Base-by-base conservation (phyloP, 2,888 invertebrate species). In the Phania funesta region DNA sequence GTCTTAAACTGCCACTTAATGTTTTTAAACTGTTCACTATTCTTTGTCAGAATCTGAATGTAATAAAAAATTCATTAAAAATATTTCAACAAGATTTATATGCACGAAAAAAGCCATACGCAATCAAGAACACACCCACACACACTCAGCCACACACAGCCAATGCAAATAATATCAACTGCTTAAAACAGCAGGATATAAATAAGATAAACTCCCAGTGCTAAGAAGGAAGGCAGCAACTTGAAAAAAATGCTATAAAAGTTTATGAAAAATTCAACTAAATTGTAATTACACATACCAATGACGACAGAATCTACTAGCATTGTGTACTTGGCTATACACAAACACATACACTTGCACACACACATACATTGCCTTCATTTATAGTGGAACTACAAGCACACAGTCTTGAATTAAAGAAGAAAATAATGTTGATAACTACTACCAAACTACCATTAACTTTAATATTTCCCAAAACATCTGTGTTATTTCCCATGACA, bases 261-360 rank as follows among this genome's bases (percentile, higher is more conserved):
- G 73, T 74, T 70, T 80, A 77, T 85, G 60, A 74, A 82, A 76
- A 79, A 78, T 80, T 83, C 67, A 75, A 80, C 80, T 76, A 82
- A 84, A 85, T 84, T 85, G 86, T 89, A 88, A 88, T 88, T 88
- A 88, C 89, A 87, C 88, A 87, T 89, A 88, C 88, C 87, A 85
- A 67, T 65, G 78, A 79, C 48, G 52, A 80, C 73, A 48, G 74
- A 52, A 29, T 58, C 54, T 35, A 65, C 50, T 44, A 50, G 44
- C 75, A 74, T 80, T 20, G 44, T n/a, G 24, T 6, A 20, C 26
- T 52, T 26, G 29, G 13, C 44, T 73, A 9, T 18, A 24, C 5
- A 16, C 22, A 67, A 11, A 54, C 24, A 48, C 58, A 52, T 3
- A 50, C n/a, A 7, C n/a, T 11, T 4, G 20, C 16, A 11, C 3